Evolutionary conservation across 2,888 invertebrate genomes (phyloP).

Genomic region (Microctonus brassicae): DNA sequence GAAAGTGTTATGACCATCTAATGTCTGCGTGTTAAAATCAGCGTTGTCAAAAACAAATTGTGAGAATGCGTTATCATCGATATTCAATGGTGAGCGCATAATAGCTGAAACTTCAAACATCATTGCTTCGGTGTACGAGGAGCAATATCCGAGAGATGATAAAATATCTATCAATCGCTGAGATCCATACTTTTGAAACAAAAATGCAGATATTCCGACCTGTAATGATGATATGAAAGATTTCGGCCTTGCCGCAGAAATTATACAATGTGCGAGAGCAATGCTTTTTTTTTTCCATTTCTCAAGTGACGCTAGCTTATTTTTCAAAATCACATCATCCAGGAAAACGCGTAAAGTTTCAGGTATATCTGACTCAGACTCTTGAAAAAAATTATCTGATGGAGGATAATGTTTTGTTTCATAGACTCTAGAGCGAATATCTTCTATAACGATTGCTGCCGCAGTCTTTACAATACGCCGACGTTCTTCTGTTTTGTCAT

Average conservation of each 20-base stretch:
- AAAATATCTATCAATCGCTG: conserved; percentile 27
- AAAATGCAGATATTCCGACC: conserved; percentile 27
- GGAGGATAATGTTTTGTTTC: neutral
- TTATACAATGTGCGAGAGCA: conserved; percentile 33
- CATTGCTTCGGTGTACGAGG: neutral
- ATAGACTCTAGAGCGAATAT: conserved; percentile 13
- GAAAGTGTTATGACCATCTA: conserved; percentile 26
- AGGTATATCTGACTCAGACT: conserved; percentile 26
- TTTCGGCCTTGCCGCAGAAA: conserved; percentile 11
- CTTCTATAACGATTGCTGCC: conserved; percentile 14
- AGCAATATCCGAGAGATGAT: neutral
- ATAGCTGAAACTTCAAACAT: conserved; percentile 35
- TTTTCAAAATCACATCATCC: conserved; percentile 11
- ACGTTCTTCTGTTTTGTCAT: neutral
- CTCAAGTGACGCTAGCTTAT: conserved; percentile 8
- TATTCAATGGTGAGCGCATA: no score
- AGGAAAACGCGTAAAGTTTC: conserved; percentile 26
- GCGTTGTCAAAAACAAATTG: conserved; percentile 35
- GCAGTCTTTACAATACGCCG: neutral
- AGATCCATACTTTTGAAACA: conserved; percentile 34
- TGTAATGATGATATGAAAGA: conserved; percentile 33
- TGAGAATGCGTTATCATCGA: neutral
- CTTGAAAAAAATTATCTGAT: conserved; percentile 25
- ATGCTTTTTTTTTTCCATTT: conserved; percentile 17
- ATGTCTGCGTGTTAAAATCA: conserved; percentile 30